Evolutionary conservation across 2,797 vertebrate genomes (phyloP), one percentile per base, ranked within the genome.

Genomic region (Muraenolepis orangiensis): DNA sequence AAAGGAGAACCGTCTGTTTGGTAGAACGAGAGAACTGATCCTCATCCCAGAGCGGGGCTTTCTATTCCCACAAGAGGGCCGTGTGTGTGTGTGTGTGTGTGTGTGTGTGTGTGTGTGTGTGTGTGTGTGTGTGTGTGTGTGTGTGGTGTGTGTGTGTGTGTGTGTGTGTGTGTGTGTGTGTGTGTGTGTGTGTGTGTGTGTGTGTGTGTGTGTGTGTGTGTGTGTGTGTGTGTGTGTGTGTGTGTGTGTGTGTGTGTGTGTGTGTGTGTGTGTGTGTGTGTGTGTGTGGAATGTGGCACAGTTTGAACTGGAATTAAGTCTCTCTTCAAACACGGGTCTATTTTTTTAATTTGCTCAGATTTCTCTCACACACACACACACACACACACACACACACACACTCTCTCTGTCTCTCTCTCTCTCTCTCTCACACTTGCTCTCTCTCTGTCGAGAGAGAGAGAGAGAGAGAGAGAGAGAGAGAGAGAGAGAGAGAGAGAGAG

Each of bases 241-340:
- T 46, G 40, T 46, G 40, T 46, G 14, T 46, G 40, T 46, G 40
- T 1, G 40, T 46, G 13, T 46, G 40, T 46, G 40, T 46, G 40
- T 46, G 40, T 38, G 40, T 18, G 14, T 16, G 40, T 18, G 13
- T 46, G 40, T 46, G 40, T 2, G 51, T 23, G 51, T 61, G 51
- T 61, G 51, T 61, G 51, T 61, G 80, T 88, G 90, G 91, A 91
- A 93, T 92, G 89, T 86, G 84, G 74, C 85, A 87, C 87, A 84
- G 86, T 91, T 91, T 86, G 84, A 84, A 87, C 84, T 90, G 86
- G 84, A 88, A 79, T 83, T 90, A 85, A 87, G 87, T 81, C 81
- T 84, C 0, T 30, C 32, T 34, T n/a, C n/a, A n/a, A n/a, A n/a
- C n/a, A n/a, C n/a, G n/a, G n/a, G n/a, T n/a, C n/a, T n/a, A n/a